Conservation (phyloP, 2,113 vertebrate species). For the Sylvietta virens region DNA sequence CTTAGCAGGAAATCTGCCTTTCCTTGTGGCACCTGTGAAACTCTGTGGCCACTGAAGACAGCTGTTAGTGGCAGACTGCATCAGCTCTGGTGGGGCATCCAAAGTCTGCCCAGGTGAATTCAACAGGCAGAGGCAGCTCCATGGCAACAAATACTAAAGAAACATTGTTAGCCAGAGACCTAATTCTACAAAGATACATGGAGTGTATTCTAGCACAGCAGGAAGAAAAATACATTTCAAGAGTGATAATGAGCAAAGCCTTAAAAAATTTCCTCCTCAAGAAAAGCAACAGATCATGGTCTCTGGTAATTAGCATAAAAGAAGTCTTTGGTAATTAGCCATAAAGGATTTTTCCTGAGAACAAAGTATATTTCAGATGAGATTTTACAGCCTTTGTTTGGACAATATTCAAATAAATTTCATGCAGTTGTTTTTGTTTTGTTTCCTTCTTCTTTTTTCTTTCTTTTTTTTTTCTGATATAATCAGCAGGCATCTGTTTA, state of each 20-base stretch:
- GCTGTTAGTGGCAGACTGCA: background rate
- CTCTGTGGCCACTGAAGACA: background rate
- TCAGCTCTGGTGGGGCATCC: background rate
- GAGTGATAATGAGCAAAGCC: background rate
- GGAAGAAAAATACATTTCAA: background rate
- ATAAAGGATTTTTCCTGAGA: background rate
- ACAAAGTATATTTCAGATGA: background rate
- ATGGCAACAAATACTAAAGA: conserved; percentile 33
- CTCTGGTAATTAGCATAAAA: background rate
- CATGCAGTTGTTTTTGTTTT: background rate
- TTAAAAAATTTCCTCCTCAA: background rate
- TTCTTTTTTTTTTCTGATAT: too few relatives aligned
- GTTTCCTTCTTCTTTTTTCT: background rate
- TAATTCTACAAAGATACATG: background rate
- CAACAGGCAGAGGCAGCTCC: conserved; percentile 31
- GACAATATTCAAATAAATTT: background rate
- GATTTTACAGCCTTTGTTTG: background rate
- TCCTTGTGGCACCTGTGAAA: background rate
- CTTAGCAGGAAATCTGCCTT: background rate
- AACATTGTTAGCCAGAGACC: background rate
- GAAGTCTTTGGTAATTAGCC: background rate
- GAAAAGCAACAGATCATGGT: background rate
- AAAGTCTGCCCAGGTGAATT: background rate
- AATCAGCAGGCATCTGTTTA: background rate
- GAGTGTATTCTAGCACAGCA: background rate